Conservation (phyloP, 1,140 invertebrate species). For the Sminthurides bifidus region DNA sequence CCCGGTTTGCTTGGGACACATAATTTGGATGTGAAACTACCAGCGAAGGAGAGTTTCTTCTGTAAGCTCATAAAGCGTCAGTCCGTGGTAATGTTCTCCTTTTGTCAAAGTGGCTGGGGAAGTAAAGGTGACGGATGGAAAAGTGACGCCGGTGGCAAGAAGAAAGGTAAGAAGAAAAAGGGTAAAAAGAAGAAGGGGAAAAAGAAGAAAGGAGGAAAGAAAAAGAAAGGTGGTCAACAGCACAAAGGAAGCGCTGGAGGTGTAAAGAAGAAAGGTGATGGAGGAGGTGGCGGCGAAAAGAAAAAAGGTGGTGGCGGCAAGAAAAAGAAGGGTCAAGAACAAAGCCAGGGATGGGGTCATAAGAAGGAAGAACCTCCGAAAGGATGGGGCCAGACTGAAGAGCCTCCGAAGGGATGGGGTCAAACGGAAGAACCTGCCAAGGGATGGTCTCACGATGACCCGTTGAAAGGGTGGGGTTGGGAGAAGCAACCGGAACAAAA, state of each 20-base stretch:
- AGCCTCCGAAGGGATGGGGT: not conserved
- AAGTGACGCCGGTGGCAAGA: not conserved
- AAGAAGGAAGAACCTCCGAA: not conserved
- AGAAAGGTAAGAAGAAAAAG: not conserved
- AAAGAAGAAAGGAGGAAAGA: too few relatives aligned
- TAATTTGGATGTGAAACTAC: not conserved
- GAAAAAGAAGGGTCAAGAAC: not conserved
- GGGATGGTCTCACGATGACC: not conserved
- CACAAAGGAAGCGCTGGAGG: not conserved
- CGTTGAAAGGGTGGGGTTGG: not conserved
- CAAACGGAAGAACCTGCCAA: not conserved
- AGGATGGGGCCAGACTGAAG: not conserved
- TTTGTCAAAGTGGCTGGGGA: too few relatives aligned
- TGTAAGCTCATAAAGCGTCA: not conserved
- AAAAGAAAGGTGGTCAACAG: not conserved
- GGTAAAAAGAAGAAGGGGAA: not conserved
- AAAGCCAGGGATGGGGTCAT: not conserved
- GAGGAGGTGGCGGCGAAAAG: not conserved
- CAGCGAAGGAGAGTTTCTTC: not conserved
- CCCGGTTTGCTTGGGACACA: not conserved
- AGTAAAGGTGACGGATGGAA: not conserved
- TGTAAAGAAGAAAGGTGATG: not conserved
- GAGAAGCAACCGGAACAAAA: conserved; percentile 2
- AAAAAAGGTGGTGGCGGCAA: not conserved
- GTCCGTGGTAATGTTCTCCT: conserved; percentile 7